Conservation (phyloP, 2,113 vertebrate genomes). For the Syngnathoides biaculeatus region DNA sequence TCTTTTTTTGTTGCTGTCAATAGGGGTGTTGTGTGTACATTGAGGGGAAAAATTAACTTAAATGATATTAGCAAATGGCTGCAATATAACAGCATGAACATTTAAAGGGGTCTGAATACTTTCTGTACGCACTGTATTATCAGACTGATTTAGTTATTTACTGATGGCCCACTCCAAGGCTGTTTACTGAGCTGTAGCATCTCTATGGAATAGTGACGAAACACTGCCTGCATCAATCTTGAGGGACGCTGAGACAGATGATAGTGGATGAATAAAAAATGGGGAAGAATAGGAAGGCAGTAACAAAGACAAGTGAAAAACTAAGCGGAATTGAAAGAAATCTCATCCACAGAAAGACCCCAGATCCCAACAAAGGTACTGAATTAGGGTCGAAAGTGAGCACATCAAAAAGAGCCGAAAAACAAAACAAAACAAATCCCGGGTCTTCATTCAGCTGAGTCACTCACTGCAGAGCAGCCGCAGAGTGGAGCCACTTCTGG, state of each 20-base stretch:
- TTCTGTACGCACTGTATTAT: no score
- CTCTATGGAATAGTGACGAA: slow-evolving; percentile 7
- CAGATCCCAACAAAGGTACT: neutral
- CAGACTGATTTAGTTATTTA: slow-evolving; percentile 13
- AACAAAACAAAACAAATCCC: neutral
- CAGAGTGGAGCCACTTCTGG: slow-evolving; percentile 40
- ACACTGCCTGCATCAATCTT: slow-evolving; percentile 20
- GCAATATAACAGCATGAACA: no score
- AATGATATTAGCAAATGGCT: no score
- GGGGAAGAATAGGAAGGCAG: neutral
- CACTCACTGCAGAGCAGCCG: slow-evolving; percentile 48
- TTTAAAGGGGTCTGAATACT: no score
- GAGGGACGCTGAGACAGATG: slow-evolving; percentile 3
- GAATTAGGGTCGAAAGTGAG: neutral
- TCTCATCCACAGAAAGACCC: neutral
- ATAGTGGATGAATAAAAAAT: neutral
- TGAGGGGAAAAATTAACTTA: no score
- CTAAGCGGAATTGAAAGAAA: neutral
- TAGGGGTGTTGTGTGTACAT: no score
- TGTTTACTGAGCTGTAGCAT: slow-evolving; percentile 20
- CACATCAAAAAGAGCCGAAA: neutral
- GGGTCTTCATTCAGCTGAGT: slow-evolving; percentile 48
- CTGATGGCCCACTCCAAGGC: slow-evolving; percentile 1
- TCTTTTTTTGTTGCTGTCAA: no score
- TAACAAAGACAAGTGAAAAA: neutral